Conservation (phyloP, 2,113 vertebrate species). For the Pica pica region DNA sequence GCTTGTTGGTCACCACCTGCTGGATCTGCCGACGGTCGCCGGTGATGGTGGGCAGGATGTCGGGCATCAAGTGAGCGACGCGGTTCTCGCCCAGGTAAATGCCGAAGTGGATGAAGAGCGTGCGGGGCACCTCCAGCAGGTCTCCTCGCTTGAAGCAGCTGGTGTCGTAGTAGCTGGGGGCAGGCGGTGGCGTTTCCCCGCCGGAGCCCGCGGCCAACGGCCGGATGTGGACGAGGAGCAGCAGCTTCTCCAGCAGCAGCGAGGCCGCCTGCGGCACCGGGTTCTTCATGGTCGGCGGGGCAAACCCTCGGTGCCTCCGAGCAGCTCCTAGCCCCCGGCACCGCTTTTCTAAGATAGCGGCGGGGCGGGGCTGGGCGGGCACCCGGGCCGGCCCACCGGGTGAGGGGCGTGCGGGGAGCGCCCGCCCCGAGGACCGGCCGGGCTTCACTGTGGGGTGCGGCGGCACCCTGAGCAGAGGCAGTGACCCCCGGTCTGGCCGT, state of each 20-base stretch:
- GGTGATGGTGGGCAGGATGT: conserved; percentile 85
- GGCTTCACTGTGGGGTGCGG: not conserved
- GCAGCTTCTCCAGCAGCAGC: conserved; percentile 82
- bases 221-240: conserved; percentile 76
- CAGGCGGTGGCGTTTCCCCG: not conserved
- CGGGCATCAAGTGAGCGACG: conserved; percentile 93
- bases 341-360: conserved; percentile 4
- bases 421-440: not conserved
- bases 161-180: conserved; percentile 61
- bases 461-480: too few species aligned
- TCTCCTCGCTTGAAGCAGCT: conserved; percentile 81
- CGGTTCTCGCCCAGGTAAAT: conserved; percentile 90
- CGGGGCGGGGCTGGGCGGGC: not conserved
- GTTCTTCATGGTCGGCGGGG: conserved; percentile 61
- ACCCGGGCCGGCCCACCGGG: not conserved
- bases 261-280: conserved; percentile 78
- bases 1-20: conserved; percentile 84
- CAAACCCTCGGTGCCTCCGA: not conserved
- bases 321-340: not conserved
- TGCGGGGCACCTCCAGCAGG: conserved; percentile 87
- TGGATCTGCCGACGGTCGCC: conserved; percentile 67
- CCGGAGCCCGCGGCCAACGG: conserved; percentile 52
- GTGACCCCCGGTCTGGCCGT: too few species aligned
- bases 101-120: conserved; percentile 88
- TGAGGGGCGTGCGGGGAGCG: not conserved